Evolutionary conservation across 2,113 vertebrate genomes (phyloP).

Genomic region (Microtus ochrogaster): DNA sequence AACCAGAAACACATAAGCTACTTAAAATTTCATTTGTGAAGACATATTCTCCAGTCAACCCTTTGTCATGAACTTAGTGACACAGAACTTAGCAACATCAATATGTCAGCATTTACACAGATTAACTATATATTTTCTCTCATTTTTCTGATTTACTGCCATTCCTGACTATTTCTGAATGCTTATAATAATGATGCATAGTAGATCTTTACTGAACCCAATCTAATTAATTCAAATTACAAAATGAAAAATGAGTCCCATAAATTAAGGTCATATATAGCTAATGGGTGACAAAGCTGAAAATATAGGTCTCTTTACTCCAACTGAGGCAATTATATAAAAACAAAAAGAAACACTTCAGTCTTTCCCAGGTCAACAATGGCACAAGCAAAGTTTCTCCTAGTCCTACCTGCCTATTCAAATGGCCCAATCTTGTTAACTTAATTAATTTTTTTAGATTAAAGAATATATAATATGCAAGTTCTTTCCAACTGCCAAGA

Average conservation of each 20-base stretch:
- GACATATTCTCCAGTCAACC: neutral
- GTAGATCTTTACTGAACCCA: neutral
- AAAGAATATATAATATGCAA: neutral
- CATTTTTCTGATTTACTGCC: slow-evolving; percentile 49
- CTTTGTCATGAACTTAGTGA: slow-evolving; percentile 55
- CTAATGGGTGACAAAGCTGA: neutral
- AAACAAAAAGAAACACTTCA: neutral
- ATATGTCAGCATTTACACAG: slow-evolving; percentile 63
- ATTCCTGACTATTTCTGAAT: slow-evolving; percentile 46
- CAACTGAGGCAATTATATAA: neutral
- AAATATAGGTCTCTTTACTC: neutral
- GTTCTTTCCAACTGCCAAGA: neutral
- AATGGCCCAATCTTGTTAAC: slow-evolving; percentile 4
- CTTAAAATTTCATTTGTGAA: slow-evolving; percentile 28
- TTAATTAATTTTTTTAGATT: neutral
- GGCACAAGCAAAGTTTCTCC: slow-evolving; percentile 16
- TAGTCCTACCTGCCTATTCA: neutral
- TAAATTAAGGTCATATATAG: slow-evolving; percentile 14
- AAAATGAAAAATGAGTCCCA: slow-evolving; percentile 43
- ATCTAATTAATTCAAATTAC: slow-evolving; percentile 38
- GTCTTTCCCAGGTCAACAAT: neutral
- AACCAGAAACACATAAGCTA: slow-evolving; percentile 44
- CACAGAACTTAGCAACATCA: slow-evolving; percentile 47
- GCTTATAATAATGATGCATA: slow-evolving; percentile 40
- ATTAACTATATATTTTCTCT: slow-evolving; percentile 41